Base-by-base conservation (phyloP, 2,113 vertebrate species). In the Lutjanus erythropterus region DNA sequence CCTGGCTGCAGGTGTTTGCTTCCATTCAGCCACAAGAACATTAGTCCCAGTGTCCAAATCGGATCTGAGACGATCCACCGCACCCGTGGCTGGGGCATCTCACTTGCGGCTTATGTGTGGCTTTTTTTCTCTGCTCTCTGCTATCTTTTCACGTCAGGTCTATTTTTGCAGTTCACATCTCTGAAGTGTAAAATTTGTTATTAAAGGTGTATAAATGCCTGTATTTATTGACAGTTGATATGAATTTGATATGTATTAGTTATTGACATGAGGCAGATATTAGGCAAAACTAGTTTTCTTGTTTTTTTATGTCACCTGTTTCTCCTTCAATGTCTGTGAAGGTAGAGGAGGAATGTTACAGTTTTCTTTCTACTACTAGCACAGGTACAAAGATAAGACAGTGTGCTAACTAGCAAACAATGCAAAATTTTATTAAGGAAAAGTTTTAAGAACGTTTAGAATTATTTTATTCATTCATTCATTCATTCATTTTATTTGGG, bases 1-100 rank as follows among this genome's bases (percentile, higher is more conserved):
- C 10, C 37, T 60, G 15, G 27, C 59, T 86, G 70, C 46, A 25
- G 35, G 31, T 66, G 7, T 61, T 72, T 39, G 15, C 74, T 46
- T 62, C 3, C 66, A 35, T 64, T 85, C 56, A 55, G 15, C 35
- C 50, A 35, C 23, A 0, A 31, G 4, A 42, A 19, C 50, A 44
- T 82, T 37, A 49, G n/a, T 71, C 14, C 14, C 46, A 67, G 35
- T 31, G 39, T 72, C 33, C 9, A 14, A 4, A 39, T 25, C 7
- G 6, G n/a, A n/a, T 71, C 44, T 6, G 18, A 64, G 25, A 68
- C 1, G 0, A 66, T 56, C 62, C 0, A 8, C 31, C 49, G 27
- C 4, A 56, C 35, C 15, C 1, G 6, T 1, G 50, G 29, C 27
- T 8, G 21, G 55, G 46, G 33, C 33, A 50, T 47, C 31, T 50